Percentiles rank a stretch among this genome's conserved stretches.
These are phyloP conservation scores for Ornithoptera priamus DNA, from an alignment of 2,888 invertebrate species.

Conservation along the genomic window DNA sequence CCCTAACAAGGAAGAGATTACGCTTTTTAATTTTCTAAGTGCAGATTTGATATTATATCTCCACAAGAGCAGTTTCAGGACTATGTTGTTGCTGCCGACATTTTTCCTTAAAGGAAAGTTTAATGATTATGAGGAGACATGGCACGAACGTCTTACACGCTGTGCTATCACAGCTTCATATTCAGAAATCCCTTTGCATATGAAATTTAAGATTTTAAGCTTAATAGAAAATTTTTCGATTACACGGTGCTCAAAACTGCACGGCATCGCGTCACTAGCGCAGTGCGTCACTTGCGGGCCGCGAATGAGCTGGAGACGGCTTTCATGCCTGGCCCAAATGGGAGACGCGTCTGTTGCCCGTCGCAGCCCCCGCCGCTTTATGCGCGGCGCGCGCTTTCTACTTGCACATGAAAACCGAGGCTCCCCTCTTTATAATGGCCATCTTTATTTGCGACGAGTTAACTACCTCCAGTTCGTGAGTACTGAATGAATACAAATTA, in stretches of 20 bases:
- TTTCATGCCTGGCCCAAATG: slow-evolving; percentile 16
- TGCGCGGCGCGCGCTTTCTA: slow-evolving; percentile 1
- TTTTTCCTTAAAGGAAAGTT: too few species aligned
- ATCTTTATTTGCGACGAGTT: background rate
- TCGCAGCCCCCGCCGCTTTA: slow-evolving; percentile 5
- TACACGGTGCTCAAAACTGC: too few species aligned
- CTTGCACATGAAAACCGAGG: slow-evolving; percentile 10
- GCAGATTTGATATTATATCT: too few species aligned
- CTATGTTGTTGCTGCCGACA: too few species aligned
- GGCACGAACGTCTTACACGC: too few species aligned
- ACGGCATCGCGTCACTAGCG: slow-evolving; percentile 2
- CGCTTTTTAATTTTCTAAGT: too few species aligned
- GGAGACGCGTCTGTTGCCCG: slow-evolving; percentile 7
- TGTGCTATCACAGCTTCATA: background rate
- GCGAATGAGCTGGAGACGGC: slow-evolving; percentile 3
- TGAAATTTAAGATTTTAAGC: background rate
- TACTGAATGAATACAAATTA: background rate
- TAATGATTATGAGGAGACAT: too few species aligned
- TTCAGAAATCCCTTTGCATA: background rate
- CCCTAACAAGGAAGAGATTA: too few species aligned
- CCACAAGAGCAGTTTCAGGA: too few species aligned
- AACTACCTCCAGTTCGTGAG: background rate
- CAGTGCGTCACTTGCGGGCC: slow-evolving; percentile 3
- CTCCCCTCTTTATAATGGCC: background rate
- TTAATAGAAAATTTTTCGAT: background rate